Evolutionary conservation across 2,113 vertebrate genomes (phyloP).

Genomic region (Sturnus vulgaris): DNA sequence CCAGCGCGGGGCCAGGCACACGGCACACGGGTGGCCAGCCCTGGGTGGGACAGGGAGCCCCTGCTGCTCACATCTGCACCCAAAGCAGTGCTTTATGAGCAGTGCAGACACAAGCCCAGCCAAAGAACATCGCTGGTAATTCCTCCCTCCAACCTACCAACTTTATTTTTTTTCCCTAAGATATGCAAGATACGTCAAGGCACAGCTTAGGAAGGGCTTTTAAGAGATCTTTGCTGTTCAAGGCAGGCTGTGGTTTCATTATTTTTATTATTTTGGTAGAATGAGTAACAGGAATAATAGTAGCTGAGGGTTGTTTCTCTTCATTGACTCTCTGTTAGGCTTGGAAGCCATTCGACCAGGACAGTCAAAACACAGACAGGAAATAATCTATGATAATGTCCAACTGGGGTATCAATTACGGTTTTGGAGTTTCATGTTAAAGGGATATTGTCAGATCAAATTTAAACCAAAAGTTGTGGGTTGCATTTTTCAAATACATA

Average conservation of each 20-base stretch:
- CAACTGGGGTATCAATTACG: constrained; percentile 65
- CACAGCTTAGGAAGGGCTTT: constrained; percentile 13
- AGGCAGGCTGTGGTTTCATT: constrained; percentile 64
- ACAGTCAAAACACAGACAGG: constrained; percentile 75
- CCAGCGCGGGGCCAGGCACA: rapidly evolving
- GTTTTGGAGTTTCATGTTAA: constrained; percentile 56
- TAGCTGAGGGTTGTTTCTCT: constrained; percentile 69
- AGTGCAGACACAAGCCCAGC: background rate
- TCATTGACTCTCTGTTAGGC: constrained; percentile 63
- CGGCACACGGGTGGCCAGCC: background rate
- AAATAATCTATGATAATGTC: constrained; percentile 69
- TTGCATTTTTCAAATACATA: background rate
- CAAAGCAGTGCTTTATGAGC: background rate
- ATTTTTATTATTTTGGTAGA: constrained; percentile 69
- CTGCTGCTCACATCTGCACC: background rate
- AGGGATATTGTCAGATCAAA: constrained; percentile 60
- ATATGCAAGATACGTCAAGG: constrained; percentile 12
- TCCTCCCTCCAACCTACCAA: background rate
- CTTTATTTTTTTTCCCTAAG: background rate
- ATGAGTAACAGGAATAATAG: constrained; percentile 67
- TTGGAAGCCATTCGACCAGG: constrained; percentile 68
- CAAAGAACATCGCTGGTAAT: constrained; percentile 13
- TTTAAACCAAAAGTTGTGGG: constrained; percentile 53
- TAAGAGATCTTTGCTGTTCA: constrained; percentile 39
- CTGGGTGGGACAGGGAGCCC: background rate